Percentiles rank a stretch among this genome's conserved stretches.
phyloP scores from a whole-genome alignment of 2,888 invertebrate species.

The Iphiclides podalirius region DNA sequence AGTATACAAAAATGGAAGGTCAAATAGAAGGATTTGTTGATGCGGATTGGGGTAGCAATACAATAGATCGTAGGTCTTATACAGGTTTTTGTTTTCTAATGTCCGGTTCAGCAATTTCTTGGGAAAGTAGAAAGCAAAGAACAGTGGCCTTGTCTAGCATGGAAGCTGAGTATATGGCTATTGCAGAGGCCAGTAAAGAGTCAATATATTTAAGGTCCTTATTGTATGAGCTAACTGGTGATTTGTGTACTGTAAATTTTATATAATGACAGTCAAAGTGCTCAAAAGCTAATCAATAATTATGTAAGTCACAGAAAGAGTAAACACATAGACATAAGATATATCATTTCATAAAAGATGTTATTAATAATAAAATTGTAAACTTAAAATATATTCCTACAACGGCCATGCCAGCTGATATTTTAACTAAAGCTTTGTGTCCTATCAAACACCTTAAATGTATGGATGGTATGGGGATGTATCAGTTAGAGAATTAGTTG shows the following conservation, averaged over 20 bases:
- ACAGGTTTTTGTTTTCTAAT: constrained; percentile 13
- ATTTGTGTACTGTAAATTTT: neutral
- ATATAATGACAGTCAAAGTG: constrained; percentile 13
- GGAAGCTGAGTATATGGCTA: constrained; percentile 25
- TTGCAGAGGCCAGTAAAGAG: constrained; percentile 24
- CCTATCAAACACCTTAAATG: too few species aligned
- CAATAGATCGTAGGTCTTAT: neutral
- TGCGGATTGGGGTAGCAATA: neutral
- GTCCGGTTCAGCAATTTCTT: constrained; percentile 34
- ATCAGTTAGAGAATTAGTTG: too few species aligned
- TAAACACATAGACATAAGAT: neutral
- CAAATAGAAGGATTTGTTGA: neutral
- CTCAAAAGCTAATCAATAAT: constrained; percentile 11
- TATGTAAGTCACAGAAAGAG: neutral
- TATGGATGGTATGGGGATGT: too few species aligned
- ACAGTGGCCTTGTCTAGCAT: too few species aligned
- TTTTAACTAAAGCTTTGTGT: too few species aligned
- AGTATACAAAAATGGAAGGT: neutral
- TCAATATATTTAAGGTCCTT: constrained; percentile 13
- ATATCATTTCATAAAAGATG: neutral
- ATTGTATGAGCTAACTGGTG: constrained; percentile 3
- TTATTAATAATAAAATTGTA: constrained; percentile 1
- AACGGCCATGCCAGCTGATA: neutral
- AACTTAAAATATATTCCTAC: neutral
- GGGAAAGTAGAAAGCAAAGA: constrained; percentile 34